Evolutionary conservation across 1,140 invertebrate species (phyloP).

Genomic region (Amphibalanus amphitrite): DNA sequence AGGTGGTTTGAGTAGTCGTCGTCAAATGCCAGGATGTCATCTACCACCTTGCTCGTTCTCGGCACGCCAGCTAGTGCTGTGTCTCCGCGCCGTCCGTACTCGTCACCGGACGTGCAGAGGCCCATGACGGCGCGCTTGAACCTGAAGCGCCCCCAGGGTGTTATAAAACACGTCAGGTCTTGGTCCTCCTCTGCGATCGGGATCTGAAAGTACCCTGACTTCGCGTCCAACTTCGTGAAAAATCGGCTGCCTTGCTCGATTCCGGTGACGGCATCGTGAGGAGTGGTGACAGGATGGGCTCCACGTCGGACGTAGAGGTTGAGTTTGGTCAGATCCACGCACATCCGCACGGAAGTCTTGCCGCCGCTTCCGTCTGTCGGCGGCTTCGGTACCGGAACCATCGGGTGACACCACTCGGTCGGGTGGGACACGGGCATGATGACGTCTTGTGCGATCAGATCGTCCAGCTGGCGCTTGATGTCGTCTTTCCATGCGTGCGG

Average conservation of each 20-base stretch:
- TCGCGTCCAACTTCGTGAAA: constrained; percentile 20
- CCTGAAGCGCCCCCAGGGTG: constrained; percentile 7
- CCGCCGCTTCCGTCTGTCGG: too few species aligned
- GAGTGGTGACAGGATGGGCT: constrained; percentile 17
- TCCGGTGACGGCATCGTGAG: constrained; percentile 17
- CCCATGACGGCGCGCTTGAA: constrained; percentile 15
- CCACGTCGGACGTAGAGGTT: constrained; percentile 11
- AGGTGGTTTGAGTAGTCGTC: constrained; percentile 10
- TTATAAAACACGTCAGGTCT: neutral
- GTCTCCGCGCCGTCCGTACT: constrained; percentile 16
- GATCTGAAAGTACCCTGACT: constrained; percentile 22
- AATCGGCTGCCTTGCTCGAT: constrained; percentile 7
- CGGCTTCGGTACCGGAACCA: neutral
- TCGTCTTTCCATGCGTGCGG: constrained; percentile 5
- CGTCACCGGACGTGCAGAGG: constrained; percentile 16
- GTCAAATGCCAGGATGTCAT: constrained; percentile 15
- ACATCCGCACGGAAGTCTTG: constrained; percentile 8
- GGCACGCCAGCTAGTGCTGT: constrained; percentile 13
- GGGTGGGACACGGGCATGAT: neutral
- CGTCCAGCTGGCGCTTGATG: neutral
- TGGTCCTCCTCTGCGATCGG: constrained; percentile 18
- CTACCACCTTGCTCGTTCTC: constrained; percentile 15
- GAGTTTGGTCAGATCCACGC: constrained; percentile 17
- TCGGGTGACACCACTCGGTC: neutral
- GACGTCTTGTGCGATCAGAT: neutral